Conservation (phyloP, 1,140 invertebrate genomes). For the Habropoda laboriosa region DNA sequence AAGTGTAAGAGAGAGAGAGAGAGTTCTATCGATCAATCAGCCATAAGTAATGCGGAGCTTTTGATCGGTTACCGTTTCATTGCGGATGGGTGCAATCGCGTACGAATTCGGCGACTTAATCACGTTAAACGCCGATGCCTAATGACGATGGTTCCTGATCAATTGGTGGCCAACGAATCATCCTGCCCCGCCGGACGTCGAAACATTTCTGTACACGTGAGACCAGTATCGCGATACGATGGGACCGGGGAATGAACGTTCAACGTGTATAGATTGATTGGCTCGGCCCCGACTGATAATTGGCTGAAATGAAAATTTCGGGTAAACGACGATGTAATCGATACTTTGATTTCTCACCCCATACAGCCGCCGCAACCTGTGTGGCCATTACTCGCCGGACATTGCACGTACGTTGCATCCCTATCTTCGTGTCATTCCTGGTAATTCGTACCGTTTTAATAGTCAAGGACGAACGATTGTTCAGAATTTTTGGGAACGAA, state of each 20-base stretch:
- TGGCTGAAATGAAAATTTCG: constrained; percentile 7
- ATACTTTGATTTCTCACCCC: not conserved
- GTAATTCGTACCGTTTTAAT: too few relatives aligned
- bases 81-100: constrained; percentile 66
- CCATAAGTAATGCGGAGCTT: constrained; percentile 71
- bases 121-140: constrained; percentile 62
- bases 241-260: not conserved
- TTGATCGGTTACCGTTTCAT: constrained; percentile 69
- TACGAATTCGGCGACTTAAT: constrained; percentile 57
- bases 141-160: constrained; percentile 61
- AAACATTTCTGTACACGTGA: not conserved
- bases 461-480: too few relatives aligned
- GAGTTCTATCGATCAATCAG: constrained; percentile 70
- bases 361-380: not conserved
- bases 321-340: not conserved
- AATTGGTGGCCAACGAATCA: constrained; percentile 46
- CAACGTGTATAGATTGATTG: constrained; percentile 12
- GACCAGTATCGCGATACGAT: not conserved
- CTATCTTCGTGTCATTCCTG: too few relatives aligned
- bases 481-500: too few relatives aligned
- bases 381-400: not conserved
- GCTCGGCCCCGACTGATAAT: constrained; percentile 11
- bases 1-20: not conserved
- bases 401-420: not conserved
- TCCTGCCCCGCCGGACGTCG: constrained; percentile 9